Conservation (phyloP, 1,140 invertebrate genomes). For the Aradophagus sp. region DNA sequence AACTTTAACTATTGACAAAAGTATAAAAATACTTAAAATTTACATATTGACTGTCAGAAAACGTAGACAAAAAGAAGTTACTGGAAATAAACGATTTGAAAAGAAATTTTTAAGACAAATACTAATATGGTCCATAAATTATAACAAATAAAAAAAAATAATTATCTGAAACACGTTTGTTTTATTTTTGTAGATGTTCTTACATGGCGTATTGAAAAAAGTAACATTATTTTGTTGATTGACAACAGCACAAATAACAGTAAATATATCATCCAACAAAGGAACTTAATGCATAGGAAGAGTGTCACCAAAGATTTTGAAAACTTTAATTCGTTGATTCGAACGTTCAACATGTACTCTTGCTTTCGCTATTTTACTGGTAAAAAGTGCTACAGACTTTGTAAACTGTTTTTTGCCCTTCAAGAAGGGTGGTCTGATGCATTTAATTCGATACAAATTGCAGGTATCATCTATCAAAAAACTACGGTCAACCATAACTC, state of each 20-base stretch:
- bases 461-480: conserved; percentile 60
- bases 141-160: too few species aligned
- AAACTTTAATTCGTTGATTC: conserved; percentile 52
- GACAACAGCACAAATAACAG: conserved; percentile 47
- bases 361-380: conserved; percentile 51
- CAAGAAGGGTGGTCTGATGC: conserved; percentile 51
- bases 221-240: too few species aligned
- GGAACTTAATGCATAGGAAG: conserved; percentile 26
- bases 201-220: too few species aligned
- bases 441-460: conserved; percentile 18
- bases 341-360: conserved; percentile 46
- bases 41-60: too few species aligned
- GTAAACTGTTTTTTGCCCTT: conserved; percentile 52
- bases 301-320: conserved; percentile 29
- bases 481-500: conserved; percentile 52
- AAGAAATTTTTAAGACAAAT: too few species aligned
- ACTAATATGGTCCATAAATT: too few species aligned
- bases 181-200: too few species aligned
- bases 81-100: too few species aligned
- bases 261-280: conserved; percentile 48
- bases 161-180: too few species aligned
- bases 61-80: too few species aligned
- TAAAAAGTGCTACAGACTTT: conserved; percentile 41
- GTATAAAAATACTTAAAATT: too few species aligned
- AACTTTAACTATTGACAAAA: too few species aligned